These are phyloP conservation scores for Zaprionus gabonicus DNA, from an alignment of 1,140 invertebrate species.

Conservation along the genomic window DNA sequence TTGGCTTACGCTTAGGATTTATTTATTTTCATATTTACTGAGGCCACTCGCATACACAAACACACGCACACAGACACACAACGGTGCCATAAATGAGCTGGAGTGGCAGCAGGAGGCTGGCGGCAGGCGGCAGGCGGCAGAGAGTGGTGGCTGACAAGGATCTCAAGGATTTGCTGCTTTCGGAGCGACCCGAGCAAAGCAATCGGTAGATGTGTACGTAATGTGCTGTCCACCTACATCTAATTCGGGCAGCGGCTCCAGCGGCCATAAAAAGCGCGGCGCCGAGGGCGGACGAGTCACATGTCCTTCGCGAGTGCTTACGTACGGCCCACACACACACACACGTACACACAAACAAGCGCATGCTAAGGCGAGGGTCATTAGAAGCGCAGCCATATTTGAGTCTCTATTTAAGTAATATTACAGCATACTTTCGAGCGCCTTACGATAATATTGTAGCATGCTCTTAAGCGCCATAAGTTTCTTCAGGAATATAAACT, in stretches of 20 bases:
- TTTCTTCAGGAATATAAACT: not conserved
- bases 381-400: not conserved
- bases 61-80: conserved; percentile 44
- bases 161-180: conserved; percentile 80
- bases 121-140: too few relatives aligned
- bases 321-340: conserved; percentile 11
- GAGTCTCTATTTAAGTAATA: not conserved
- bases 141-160: conserved; percentile 63
- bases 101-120: not conserved
- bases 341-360: conserved; percentile 13
- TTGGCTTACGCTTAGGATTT: conserved; percentile 82
- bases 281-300: conserved; percentile 39
- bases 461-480: not conserved
- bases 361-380: conserved; percentile 5
- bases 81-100: conserved; percentile 54
- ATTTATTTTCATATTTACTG: conserved; percentile 82
- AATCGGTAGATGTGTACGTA: conserved; percentile 25
- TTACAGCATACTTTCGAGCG: too few relatives aligned
- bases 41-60: conserved; percentile 46
- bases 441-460: too few relatives aligned
- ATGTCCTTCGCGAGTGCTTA: conserved; percentile 47
- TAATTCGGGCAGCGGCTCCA: conserved; percentile 64
- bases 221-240: conserved; percentile 64
- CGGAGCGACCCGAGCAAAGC: conserved; percentile 22
- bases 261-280: conserved; percentile 61